Evolutionary conservation across 1,140 invertebrate species (phyloP).

Genomic region (Triops longicaudatus): DNA sequence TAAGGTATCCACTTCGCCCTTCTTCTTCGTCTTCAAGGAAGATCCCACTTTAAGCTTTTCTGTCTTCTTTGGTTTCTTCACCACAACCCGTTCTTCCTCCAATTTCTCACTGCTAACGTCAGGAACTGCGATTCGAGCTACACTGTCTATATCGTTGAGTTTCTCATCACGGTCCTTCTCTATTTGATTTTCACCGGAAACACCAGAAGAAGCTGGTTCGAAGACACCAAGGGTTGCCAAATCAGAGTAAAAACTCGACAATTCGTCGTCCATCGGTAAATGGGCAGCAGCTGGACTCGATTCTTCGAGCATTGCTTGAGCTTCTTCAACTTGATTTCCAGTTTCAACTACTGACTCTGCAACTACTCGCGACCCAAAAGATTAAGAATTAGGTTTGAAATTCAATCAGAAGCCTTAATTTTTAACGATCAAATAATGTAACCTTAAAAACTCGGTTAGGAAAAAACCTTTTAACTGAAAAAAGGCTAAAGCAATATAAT

Average conservation of each 20-base stretch:
- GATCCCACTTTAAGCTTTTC: not conserved
- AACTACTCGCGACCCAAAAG: not conserved
- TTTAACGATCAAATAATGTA: too few species aligned
- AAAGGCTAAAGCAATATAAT: too few species aligned
- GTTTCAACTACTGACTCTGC: not conserved
- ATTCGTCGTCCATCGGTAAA: constrained; percentile 17
- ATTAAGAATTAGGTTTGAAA: not conserved
- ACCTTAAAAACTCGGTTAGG: too few species aligned
- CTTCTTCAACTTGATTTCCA: not conserved
- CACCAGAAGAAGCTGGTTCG: not conserved
- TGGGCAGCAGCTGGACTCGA: not conserved
- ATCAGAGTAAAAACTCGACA: constrained; percentile 23
- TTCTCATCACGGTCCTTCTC: not conserved
- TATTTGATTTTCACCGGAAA: not conserved
- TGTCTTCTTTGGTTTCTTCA: not conserved
- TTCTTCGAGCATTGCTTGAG: not conserved
- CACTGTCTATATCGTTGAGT: not conserved
- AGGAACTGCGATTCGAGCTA: not conserved
- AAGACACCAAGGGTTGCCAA: constrained; percentile 19
- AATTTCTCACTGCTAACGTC: not conserved
- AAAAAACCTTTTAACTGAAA: too few species aligned
- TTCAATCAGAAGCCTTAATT: not conserved
- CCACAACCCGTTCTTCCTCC: not conserved
- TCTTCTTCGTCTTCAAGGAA: not conserved
- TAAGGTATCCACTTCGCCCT: not conserved